These are phyloP conservation scores for Alviniconcha marisindica DNA, from an alignment of 1,140 invertebrate species.

Conservation along the genomic window DNA sequence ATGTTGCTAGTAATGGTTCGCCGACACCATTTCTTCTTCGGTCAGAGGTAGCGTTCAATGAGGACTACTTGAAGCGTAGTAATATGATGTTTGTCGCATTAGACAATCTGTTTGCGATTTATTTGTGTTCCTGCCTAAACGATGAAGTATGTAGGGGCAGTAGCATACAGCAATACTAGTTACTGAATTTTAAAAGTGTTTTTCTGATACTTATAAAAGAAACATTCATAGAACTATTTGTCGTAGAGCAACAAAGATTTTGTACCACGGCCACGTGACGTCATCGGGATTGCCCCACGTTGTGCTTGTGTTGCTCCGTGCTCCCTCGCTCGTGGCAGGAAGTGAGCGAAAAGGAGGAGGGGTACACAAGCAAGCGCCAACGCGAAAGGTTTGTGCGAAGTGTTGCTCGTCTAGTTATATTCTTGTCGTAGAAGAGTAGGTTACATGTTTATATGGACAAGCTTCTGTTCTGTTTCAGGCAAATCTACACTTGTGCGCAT, in stretches of 20 bases:
- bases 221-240: conserved; percentile 19
- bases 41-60: neutral
- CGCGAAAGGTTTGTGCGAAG: neutral
- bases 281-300: conserved; percentile 34
- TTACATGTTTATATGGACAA: no score
- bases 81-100: conserved; percentile 10
- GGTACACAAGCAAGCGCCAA: neutral
- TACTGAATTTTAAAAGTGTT: no score
- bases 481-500: no score
- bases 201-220: neutral
- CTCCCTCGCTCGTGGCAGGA: conserved; percentile 30
- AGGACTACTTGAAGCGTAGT: conserved; percentile 24
- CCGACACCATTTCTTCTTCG: conserved; percentile 18
- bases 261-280: neutral
- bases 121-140: no score
- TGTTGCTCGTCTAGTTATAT: no score
- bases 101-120: no score
- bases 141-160: no score
- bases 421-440: no score
- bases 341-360: neutral
- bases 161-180: no score
- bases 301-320: neutral
- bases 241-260: conserved; percentile 1
- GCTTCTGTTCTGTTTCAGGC: no score
- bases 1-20: neutral